Conservation (phyloP, 2,797 vertebrate genomes). For the Phaenicophaeus curvirostris region DNA sequence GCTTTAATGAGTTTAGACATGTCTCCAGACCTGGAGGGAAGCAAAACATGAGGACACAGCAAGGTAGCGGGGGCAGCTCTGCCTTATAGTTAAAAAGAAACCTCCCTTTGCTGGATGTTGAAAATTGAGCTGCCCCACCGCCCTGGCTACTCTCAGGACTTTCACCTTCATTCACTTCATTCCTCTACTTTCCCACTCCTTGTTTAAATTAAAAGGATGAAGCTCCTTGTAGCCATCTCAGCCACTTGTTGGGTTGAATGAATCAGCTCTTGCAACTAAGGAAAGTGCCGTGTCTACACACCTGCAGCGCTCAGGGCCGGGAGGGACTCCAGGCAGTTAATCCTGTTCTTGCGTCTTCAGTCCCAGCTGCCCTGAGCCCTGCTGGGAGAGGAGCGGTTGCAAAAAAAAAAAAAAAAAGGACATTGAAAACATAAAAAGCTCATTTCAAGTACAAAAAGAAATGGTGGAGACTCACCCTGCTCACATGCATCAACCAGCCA, state of each 20-base stretch:
- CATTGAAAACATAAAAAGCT: background rate
- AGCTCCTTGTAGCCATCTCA: background rate
- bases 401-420: background rate
- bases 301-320: background rate
- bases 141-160: background rate
- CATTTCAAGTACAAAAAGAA: background rate
- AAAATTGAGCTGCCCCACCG: background rate
- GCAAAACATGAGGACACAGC: background rate
- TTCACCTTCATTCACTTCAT: background rate
- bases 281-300: background rate
- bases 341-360: background rate
- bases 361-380: background rate
- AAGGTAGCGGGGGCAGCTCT: no score
- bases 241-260: background rate
- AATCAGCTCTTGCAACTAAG: background rate
- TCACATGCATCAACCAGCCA: background rate
- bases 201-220: background rate
- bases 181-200: background rate
- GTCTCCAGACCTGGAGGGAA: background rate
- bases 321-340: background rate
- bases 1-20: slow-evolving; percentile 62
- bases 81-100: background rate
- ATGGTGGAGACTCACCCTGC: background rate
- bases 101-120: background rate
- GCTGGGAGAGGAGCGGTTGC: background rate